phyloP scores from a whole-genome alignment of 2,797 vertebrate species.

The Acrossocheilus wenchowensis region DNA sequence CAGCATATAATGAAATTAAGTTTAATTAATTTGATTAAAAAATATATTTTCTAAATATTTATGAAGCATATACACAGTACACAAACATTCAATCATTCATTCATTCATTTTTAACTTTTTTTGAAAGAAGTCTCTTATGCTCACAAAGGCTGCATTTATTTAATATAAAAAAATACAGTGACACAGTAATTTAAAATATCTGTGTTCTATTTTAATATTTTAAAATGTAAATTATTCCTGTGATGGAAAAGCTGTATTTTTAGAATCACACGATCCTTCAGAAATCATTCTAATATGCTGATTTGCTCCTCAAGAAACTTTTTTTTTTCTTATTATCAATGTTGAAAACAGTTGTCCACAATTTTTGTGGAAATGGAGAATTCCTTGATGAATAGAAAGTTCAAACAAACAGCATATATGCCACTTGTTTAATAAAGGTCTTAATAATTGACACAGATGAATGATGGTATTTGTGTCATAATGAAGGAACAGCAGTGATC shows the following conservation, averaged over 20 bases:
- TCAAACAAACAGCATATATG: background rate
- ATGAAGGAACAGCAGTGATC: slow-evolving; percentile 21
- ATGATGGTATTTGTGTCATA: background rate
- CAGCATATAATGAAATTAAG: background rate
- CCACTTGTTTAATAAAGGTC: background rate
- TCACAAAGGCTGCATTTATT: background rate
- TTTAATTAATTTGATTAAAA: background rate
- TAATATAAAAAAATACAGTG: background rate
- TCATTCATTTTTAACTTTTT: too few species aligned
- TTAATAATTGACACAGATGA: background rate
- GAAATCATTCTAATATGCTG: background rate
- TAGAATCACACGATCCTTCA: background rate
- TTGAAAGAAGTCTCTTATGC: background rate
- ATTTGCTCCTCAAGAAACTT: background rate
- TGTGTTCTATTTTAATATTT: background rate
- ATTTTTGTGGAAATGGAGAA: background rate
- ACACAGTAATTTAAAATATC: background rate
- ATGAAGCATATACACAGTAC: background rate
- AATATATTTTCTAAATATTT: background rate
- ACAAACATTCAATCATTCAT: background rate
- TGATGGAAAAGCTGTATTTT: background rate
- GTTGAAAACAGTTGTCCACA: background rate
- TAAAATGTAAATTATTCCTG: background rate
- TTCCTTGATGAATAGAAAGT: background rate
- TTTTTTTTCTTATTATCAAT: background rate